A percentile compares a stretch with the other conserved stretches of the same genome.
These are phyloP conservation scores for Drosophila recens DNA, from an alignment of 2,888 invertebrate genomes.

Conservation along the genomic window DNA sequence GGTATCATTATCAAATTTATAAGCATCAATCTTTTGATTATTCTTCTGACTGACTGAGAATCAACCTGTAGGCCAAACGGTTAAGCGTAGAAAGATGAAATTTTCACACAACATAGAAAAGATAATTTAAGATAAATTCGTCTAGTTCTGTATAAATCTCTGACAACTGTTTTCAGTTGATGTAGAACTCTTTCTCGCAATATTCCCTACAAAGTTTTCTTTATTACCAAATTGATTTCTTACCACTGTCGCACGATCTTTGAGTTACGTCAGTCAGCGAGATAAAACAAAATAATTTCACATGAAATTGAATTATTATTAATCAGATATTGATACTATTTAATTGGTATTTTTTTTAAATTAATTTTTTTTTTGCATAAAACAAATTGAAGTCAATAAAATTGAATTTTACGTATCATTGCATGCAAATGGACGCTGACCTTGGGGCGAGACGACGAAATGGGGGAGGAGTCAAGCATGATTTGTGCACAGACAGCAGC, in stretches of 20 bases:
- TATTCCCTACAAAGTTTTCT: too few relatives aligned
- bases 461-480: constrained; percentile 72
- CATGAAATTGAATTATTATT: constrained; percentile 38
- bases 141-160: not conserved
- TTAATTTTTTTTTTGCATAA: constrained; percentile 3
- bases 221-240: not conserved
- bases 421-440: constrained; percentile 62
- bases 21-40: not conserved
- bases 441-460: constrained; percentile 39
- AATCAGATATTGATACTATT: constrained; percentile 35
- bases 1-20: too few relatives aligned
- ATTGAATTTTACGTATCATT: constrained; percentile 33
- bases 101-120: too few relatives aligned
- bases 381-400: constrained; percentile 17
- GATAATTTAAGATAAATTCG: too few relatives aligned
- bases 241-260: constrained; percentile 21
- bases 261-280: constrained; percentile 11
- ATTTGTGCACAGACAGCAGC: constrained; percentile 55
- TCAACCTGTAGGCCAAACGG: too few relatives aligned
- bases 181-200: too few relatives aligned
- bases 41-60: not conserved
- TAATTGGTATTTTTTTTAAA: constrained; percentile 23
- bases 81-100: too few relatives aligned
- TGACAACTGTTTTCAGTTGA: not conserved
- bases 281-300: constrained; percentile 20